Evolutionary conservation across 2,888 invertebrate species (phyloP), one percentile per base, ranked within the genome.

Genomic region (Alsophila aescularia): DNA sequence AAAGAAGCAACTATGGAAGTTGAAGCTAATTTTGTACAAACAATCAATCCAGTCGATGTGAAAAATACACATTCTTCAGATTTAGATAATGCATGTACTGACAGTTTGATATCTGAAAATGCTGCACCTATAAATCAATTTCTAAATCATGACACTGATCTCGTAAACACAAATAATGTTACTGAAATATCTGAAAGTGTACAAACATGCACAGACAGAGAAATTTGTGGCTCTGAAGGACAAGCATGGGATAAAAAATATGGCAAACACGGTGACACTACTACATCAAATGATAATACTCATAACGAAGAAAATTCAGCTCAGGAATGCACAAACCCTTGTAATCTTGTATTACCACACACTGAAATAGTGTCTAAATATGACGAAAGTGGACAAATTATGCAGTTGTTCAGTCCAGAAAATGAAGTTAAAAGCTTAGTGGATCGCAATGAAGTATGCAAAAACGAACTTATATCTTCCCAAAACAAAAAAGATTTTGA

Each of bases 401-500:
- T 36, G 31, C 12, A 37, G 15, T 14, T 42, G 24, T 14, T 48
- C 12, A 32, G 8, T 39, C 18, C 42, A 27, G 24, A 42, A 35
- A 35, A 34, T 34, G 31, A 29, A n/a, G 18, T 9, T 12, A 18
- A 7, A 13, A 18, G 21, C 14, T 41, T 32, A 9, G 13, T 32
- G 1, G 15, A 29, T 43, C 16, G 31, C 18, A 37, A 10, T 14
- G 21, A 29, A 7, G 9, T 21, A 8, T 18, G 13, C 27, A 32
- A 37, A 31, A 31, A 2, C 18, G 16, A 47, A 37, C 14, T 31
- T 12, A 29, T 8, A 10, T 35, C 14, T 36, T 21, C 31, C 43
- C 37, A 62, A 39, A 60, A 42, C 55, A 43, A 56, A 31, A 36
- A 53, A 37, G 32, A 49, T 36, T 49, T 53, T 7, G 53, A 53